Base-by-base conservation (phyloP, 2,888 invertebrate genomes). In the Perizoma affinitatum region DNA sequence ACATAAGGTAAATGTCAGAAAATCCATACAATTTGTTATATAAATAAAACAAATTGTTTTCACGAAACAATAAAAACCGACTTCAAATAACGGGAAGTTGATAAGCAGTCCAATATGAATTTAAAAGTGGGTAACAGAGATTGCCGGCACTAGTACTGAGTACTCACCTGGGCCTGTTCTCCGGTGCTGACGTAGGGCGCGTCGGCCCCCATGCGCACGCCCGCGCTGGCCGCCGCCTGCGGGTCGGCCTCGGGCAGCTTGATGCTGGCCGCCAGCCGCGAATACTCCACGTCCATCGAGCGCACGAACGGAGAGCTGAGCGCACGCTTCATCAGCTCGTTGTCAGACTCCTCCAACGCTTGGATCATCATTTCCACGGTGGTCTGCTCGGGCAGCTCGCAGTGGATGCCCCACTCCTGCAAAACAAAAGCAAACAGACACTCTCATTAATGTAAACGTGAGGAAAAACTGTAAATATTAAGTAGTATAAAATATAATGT, bases 221-320 rank as follows among this genome's bases (percentile, higher is more conserved):
- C 55, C 0, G 56, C 40, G 0, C 22, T 36, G 22, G 8, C 0
- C 2, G 44, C 8, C 1, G 44, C 22, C 9, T 47, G 53, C 5
- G 38, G 0, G 34, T 47, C 57, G 22, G 54, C 53, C 38, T 56
- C 9, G 1, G 90, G 90, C 61, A 90, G 70, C 0, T 86, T 87
- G 3, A 91, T 73, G 4, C 67, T 66, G 7, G 71, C 66, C 0
- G 90, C 88, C 38, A 91, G 72, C 66, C 96, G 94, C 0, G 97
- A 94, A 80, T 97, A 98, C 81, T 98, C 98, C 6, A 97, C 96
- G 83, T 98, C 98, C 97, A 98, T 97, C 81, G 96, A 96, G 66
- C 96, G 95, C 57, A 98, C 97, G 82, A 98, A 98, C 0, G 98
- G 96, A 68, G 95, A 95, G 60, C 95, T 94, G 1, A 98, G 88